Base-by-base conservation (phyloP, 2,797 vertebrate species). In the Etheostoma nigrum region DNA sequence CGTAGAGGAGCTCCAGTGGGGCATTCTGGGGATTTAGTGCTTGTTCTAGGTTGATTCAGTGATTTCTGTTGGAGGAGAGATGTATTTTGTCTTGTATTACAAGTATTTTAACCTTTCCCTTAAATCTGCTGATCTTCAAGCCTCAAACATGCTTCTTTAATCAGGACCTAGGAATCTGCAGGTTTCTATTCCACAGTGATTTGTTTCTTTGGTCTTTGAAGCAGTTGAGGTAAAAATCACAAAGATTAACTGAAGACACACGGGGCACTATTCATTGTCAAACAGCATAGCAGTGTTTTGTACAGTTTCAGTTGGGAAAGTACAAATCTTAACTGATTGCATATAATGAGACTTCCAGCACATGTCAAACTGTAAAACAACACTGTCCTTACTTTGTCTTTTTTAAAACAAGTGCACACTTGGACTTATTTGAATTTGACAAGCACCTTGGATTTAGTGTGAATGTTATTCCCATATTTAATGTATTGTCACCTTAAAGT, bases 401-500 rank as follows among this genome's bases (percentile, higher is more conserved):
- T 36, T n/a, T 19, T 62, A 16, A 42, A 55, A 75, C 12, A 16
- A 25, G 42, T 13, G 53, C 69, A 60, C 61, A 27, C 30, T 27
- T 11, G 57, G 30, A n/a, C 23, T 60, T 7, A 21, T 57, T 63
- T 63, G 0, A 49, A 49, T 62, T 5, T 62, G 25, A 69, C 58
- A 73, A 64, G 51, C 58, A 72, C 67, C 60, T 72, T 61, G 36
- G 33, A 21, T 55, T 77, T 44, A 13, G 30, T 21, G 44, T n/a
- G 58, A 42, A 6, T 49, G 9, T 12, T 25, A 15, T 6, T 64
- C 61, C 36, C 19, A 8, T 59, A 54, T 54, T 71, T 61, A 2
- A 36, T 82, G 54, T 62, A 33, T 72, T 25, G 42, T 40, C 49
- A 61, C 52, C 76, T 72, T 36, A 69, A 78, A 72, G 52, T 45